Base-by-base conservation (phyloP, 2,113 vertebrate species). In the Myrmophylax atrothorax region DNA sequence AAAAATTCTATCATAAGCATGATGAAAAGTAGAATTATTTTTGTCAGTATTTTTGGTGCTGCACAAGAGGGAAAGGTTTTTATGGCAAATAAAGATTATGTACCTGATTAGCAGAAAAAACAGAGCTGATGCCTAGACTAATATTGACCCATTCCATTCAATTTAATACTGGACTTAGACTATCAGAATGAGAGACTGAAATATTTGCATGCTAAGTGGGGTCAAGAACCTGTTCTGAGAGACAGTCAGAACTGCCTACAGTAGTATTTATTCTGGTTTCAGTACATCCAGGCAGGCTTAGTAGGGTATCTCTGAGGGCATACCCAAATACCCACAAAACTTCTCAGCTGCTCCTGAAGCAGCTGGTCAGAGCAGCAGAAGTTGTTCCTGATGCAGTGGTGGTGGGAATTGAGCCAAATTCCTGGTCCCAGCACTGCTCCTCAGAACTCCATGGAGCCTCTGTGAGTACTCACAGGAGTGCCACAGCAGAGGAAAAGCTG, bases 401-500 rank as follows among this genome's bases (percentile, higher is more conserved):
- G 31, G 75, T 22, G 82, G 93, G 33, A 80, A 88, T 15, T 59
- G 75, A 96, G 84, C 74, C 92, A 93, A 95, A 93, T 78, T 94
- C 91, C 96, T 87, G 90, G 94, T 64, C 94, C 90, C 91, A 92
- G 92, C 67, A 82, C 77, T 90, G 47, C 22, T 94, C 74, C 87
- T 89, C 81, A 80, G 91, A 86, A 81, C 81, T 37, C 69, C 56
- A 37, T 17, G 55, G 76, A 84, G n/a, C 58, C 66, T 42, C 42
- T 2, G 8, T 16, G 62, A 35, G 67, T 77, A 82, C 96, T 96
- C 89, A 95, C 60, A 93, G 97, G 97, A 95, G 89, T 46, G 97
- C 95, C 97, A 96, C 84, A 18, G 58, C 47, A 31, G 53, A 91
- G 83, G 22, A 85, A 55, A 31, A 90, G 53, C 47, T 73, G n/a